Evolutionary conservation across 2,113 vertebrate genomes (phyloP).

Genomic region (Myotis brandtii): DNA sequence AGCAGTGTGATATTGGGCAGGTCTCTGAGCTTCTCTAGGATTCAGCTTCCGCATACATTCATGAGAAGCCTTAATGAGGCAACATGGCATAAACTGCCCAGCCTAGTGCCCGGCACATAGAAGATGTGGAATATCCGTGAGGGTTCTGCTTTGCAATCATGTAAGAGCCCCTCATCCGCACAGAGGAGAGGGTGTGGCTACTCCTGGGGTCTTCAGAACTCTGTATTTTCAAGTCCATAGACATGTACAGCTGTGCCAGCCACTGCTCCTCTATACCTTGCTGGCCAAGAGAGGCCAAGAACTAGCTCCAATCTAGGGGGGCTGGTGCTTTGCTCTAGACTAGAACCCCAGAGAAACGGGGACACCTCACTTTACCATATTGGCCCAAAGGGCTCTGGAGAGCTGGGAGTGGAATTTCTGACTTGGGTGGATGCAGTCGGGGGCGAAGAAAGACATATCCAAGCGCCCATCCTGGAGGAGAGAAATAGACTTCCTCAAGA

Average conservation of each 20-base stretch:
- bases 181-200: neutral
- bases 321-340: neutral
- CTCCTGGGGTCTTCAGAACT: neutral
- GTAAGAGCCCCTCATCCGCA: fast-evolving
- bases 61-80: neutral
- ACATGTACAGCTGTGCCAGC: fast-evolving
- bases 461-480: slow-evolving; percentile 87
- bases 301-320: neutral
- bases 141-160: neutral
- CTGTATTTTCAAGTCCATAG: neutral
- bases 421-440: slow-evolving; percentile 94
- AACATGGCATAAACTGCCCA: neutral
- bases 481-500: neutral
- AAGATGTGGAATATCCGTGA: fast-evolving
- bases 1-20: neutral
- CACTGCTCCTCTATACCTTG: neutral
- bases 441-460: slow-evolving; percentile 92
- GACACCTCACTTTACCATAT: slow-evolving; percentile 87
- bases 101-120: neutral
- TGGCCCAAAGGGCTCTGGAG: slow-evolving; percentile 93
- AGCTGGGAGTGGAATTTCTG: slow-evolving; percentile 93
- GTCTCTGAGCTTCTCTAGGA: neutral
- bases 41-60: neutral
- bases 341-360: neutral
- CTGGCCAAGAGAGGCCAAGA: neutral